Base-by-base conservation (phyloP, 1,140 invertebrate species). In the Cheumatopsyche charites region DNA sequence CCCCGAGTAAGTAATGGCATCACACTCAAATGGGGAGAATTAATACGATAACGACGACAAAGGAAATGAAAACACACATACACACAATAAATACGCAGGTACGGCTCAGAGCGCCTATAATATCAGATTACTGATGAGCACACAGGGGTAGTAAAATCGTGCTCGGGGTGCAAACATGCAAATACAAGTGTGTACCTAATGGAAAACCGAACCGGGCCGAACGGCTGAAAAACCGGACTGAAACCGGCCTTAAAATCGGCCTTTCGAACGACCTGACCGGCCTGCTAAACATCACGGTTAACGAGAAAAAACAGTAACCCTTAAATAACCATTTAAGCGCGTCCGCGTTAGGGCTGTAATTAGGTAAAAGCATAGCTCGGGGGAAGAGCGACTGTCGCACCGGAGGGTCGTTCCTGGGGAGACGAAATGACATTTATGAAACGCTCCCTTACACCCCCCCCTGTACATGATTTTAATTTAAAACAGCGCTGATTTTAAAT, bases 241-340 rank as follows among this genome's bases (percentile, higher is more conserved):
- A 36, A 3, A 36, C 3, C 29, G 29, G 9, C 29, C 43, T 65
- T 43, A 45, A 63, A 66, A 17, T 45, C 13, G 9, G 58, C 4
- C n/a, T 25, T 21, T 42, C 62, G 62, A 42, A 63, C 29, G 26
- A 25, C 23, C 55, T 55, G 19, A 55, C 19, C 15, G 55, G 21
- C 12, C 21, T 23, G 1, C 12, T 23, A 58, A 58, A 58, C 23
- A 25, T 9, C 19, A 66, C 1, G 42, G 9, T 49, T 7, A 26
- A 49, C n/a, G 1, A 55, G 25, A 41, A 15, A 25, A 52, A 29
- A 13, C 43, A 49, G 68, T 47, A 70, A 62, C 67, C 72, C 72
- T 71, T 74, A 71, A 74, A 74, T 71, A 71, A 62, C 58, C 62
- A 71, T 74, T 58, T 74, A 74, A 74, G 70, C 69, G 65, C 73